Evolutionary conservation across 1,140 invertebrate genomes (phyloP).

Genomic region (Frieseomelitta varia): DNA sequence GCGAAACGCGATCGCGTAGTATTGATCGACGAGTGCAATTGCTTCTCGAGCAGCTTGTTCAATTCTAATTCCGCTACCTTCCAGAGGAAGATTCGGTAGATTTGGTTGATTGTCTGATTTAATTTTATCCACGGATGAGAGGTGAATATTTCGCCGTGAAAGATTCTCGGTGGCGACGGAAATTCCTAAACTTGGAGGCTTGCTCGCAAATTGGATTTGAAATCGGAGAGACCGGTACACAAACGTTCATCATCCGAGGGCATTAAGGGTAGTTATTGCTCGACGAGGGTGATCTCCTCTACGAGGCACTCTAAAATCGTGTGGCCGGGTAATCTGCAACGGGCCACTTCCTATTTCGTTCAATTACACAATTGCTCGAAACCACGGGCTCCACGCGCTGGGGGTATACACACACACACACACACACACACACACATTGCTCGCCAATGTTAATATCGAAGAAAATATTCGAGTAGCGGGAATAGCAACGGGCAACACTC

Average conservation of each 20-base stretch:
- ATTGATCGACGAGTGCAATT: neutral
- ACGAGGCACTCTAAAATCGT: slow-evolving; percentile 1
- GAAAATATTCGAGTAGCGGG: slow-evolving; percentile 35
- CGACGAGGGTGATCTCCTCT: neutral
- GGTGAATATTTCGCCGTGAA: no score
- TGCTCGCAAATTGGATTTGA: no score
- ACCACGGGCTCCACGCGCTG: neutral
- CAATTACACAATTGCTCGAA: slow-evolving; percentile 14
- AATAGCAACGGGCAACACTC: neutral
- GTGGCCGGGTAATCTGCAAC: slow-evolving; percentile 16
- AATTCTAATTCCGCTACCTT: neutral
- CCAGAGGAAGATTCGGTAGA: no score
- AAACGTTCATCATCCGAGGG: neutral
- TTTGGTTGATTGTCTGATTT: no score
- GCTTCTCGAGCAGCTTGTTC: neutral
- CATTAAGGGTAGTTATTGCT: slow-evolving; percentile 1
- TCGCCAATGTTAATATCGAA: slow-evolving; percentile 41
- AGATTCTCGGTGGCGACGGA: no score
- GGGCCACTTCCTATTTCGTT: slow-evolving; percentile 4
- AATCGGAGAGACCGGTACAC: no score
- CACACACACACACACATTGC: neutral
- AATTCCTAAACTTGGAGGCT: no score
- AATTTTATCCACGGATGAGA: no score
- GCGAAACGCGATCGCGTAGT: neutral
- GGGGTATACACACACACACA: no score